Evolutionary conservation across 2,888 invertebrate species (phyloP).

Genomic region (Anodontia alba): DNA sequence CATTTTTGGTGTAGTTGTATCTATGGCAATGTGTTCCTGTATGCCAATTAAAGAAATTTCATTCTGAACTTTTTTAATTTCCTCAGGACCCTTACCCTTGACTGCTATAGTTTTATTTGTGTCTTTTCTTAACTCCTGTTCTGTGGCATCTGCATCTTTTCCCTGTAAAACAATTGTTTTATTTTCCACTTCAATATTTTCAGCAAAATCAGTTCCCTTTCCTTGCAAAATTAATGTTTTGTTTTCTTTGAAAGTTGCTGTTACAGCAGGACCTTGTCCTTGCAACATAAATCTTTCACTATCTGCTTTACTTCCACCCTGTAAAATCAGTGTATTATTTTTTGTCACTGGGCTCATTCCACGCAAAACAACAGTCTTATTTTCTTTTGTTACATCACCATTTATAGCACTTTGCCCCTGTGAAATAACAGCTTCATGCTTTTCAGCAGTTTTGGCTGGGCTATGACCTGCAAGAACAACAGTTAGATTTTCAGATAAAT

Average conservation of each 20-base stretch:
- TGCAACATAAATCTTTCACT: not conserved
- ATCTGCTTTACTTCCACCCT: not conserved
- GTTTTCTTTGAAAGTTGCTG: not conserved
- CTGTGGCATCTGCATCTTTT: not conserved
- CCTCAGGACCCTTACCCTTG: not conserved
- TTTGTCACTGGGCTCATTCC: constrained; percentile 1
- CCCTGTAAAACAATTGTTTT: constrained; percentile 14
- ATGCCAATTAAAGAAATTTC: not conserved
- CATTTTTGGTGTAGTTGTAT: not conserved
- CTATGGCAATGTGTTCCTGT: not conserved
- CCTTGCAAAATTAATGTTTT: constrained; percentile 14
- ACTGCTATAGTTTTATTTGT: constrained; percentile 2
- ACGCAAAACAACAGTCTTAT: constrained; percentile 18
- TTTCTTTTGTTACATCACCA: not conserved
- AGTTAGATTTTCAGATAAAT: not conserved
- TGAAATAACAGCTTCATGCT: not conserved
- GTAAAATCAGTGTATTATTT: not conserved
- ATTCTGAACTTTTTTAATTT: not conserved
- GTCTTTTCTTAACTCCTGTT: not conserved
- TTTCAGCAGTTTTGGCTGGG: not conserved
- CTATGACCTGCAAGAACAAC: not conserved
- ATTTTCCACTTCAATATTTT: not conserved
- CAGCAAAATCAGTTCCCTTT: not conserved
- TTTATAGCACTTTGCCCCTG: not conserved
- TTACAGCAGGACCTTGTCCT: not conserved